A percentile compares a stretch with the other conserved stretches of the same genome.
phyloP scores from a whole-genome alignment of 1,140 invertebrate genomes.

The Caerostris darwini region DNA sequence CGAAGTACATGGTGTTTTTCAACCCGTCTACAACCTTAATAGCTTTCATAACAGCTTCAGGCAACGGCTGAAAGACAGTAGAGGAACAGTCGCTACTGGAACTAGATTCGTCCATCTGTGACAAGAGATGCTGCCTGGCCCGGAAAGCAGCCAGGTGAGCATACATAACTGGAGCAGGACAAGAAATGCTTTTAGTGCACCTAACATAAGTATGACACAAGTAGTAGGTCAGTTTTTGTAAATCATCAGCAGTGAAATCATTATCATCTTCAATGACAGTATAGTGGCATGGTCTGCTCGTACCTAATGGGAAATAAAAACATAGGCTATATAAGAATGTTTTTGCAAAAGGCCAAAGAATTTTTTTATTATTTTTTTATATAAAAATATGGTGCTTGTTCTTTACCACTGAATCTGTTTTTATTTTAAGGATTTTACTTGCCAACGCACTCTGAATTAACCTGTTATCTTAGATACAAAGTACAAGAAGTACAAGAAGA shows the following conservation, averaged over 20 bases:
- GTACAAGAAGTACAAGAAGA: too few species aligned
- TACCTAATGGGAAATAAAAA: slow-evolving; percentile 80
- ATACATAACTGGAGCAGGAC: slow-evolving; percentile 80
- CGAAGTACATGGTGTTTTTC: slow-evolving; percentile 71
- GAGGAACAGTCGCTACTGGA: not conserved
- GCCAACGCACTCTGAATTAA: not conserved
- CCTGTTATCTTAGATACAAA: too few species aligned
- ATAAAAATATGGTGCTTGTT: not conserved
- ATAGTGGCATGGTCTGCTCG: slow-evolving; percentile 78
- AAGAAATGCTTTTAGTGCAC: slow-evolving; percentile 79
- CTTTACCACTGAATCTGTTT: not conserved
- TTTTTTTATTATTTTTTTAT: not conserved
- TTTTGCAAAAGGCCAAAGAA: not conserved
- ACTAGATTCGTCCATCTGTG: not conserved
- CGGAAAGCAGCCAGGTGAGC: slow-evolving; percentile 80
- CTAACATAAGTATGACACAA: slow-evolving; percentile 79
- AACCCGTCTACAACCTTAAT: slow-evolving; percentile 59
- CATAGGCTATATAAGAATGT: too few species aligned
- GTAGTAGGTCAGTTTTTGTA: slow-evolving; percentile 79
- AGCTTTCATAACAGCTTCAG: slow-evolving; percentile 50
- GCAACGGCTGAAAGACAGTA: not conserved
- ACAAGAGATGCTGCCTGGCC: slow-evolving; percentile 51
- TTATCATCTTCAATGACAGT: slow-evolving; percentile 79
- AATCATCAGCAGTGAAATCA: slow-evolving; percentile 77
- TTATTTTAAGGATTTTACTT: not conserved